These are phyloP conservation scores for Caprella mutica DNA, from an alignment of 2,888 invertebrate species.

Conservation along the genomic window DNA sequence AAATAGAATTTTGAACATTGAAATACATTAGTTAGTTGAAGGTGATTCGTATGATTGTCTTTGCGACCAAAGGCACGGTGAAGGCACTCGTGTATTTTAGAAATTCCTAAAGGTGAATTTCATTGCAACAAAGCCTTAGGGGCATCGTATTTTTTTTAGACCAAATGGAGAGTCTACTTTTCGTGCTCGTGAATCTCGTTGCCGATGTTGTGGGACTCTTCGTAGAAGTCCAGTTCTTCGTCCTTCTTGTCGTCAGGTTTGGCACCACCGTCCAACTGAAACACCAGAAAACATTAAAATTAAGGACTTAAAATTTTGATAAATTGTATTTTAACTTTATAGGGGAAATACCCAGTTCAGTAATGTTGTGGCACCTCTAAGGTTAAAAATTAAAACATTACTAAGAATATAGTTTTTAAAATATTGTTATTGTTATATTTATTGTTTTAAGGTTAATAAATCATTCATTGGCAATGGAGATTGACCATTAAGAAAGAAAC, in stretches of 20 bases:
- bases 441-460: neutral
- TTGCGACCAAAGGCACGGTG: too few relatives aligned
- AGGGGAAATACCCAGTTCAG: neutral
- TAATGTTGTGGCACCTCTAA: neutral
- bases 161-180: too few relatives aligned
- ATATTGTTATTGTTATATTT: neutral
- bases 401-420: neutral
- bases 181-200: constrained; percentile 22
- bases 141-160: too few relatives aligned
- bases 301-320: neutral
- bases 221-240: constrained; percentile 88
- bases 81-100: too few relatives aligned
- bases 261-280: constrained; percentile 64
- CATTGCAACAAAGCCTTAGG: too few relatives aligned
- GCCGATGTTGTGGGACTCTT: constrained; percentile 54
- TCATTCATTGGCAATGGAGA: neutral
- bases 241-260: constrained; percentile 60
- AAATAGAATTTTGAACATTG: too few relatives aligned
- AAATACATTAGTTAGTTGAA: too few relatives aligned
- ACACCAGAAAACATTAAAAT: constrained; percentile 18
- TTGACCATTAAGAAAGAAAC: neutral
- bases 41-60: too few relatives aligned
- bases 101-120: too few relatives aligned
- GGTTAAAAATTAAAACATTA: neutral
- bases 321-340: neutral